Base-by-base conservation (phyloP, 2,113 vertebrate genomes). In the Heloderma charlesbogerti region DNA sequence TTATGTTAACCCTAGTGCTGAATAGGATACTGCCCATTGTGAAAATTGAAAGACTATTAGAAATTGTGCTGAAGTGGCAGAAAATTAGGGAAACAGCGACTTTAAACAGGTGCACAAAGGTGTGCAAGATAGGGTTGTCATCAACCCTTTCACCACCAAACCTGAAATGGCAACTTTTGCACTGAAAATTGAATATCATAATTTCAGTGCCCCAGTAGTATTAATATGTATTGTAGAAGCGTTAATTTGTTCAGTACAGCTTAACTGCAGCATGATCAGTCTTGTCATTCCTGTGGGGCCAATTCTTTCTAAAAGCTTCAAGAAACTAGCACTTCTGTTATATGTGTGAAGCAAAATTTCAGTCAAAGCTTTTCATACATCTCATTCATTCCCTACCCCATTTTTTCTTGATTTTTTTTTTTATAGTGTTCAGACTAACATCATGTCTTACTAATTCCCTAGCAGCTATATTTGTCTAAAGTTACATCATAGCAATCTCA, bases 261-360 rank as follows among this genome's bases (percentile, higher is more conserved):
- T 63, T 72, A n/a, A 25, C 31, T 12, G 2, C 43, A 63, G 45
- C 60, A 88, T 91, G 27, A n/a, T 9, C 72, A 63, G 15, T 37
- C 48, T 90, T 45, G 83, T 6, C 88, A 87, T 18, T 87, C 10
- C 34, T 87, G 75, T 92, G 37, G 84, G 69, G 37, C 1, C 0
- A 89, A 48, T 88, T 87, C 10, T 91, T 88, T 37, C 45, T 81
- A 89, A 90, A 93, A 83, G 34, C 0, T 25, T 84, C 75, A 87
- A 88, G 31, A 45, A 89, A 6, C 13, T 88, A 92, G 77, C 85
- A 90, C 79, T 86, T 81, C 63, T 77, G 3, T 77, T 94, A 93
- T 43, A 43, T 90, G 90, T 92, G 75, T 92, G 84, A 93, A 48
- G 48, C 66, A 93, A 91, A 67, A 29, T 67, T 91, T 51, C 88